These are phyloP conservation scores for Drosophila trapezifrons DNA, from an alignment of 1,140 invertebrate species.

Conservation along the genomic window DNA sequence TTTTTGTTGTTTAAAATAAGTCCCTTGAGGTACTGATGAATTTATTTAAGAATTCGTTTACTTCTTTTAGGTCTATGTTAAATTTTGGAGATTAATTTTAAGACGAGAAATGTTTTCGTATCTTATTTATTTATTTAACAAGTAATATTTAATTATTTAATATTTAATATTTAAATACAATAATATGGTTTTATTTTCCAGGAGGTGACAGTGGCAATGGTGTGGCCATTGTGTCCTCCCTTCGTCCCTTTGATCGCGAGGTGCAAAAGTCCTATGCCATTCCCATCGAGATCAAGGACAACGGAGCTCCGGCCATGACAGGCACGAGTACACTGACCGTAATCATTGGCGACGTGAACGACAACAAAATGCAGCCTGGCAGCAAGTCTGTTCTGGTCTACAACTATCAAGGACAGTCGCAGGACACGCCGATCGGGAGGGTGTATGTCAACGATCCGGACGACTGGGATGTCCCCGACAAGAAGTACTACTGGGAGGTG, in stretches of 20 bases:
- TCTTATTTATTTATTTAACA: not conserved
- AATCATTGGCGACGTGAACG: conserved; percentile 89
- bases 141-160: too few species aligned
- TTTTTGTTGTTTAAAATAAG: too few species aligned
- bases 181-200: too few species aligned
- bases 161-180: too few species aligned
- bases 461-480: conserved; percentile 90
- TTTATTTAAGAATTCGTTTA: too few species aligned
- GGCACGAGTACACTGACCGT: conserved; percentile 88
- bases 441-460: conserved; percentile 90
- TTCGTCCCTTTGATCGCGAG: conserved; percentile 88
- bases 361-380: conserved; percentile 89
- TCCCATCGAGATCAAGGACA: conserved; percentile 87
- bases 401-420: conserved; percentile 88
- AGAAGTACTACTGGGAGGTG: conserved; percentile 88
- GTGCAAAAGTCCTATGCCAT: conserved; percentile 87
- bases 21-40: not conserved
- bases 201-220: conserved; percentile 87
- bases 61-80: too few species aligned
- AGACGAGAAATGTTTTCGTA: too few species aligned
- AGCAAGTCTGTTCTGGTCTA: conserved; percentile 89
- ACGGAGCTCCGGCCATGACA: conserved; percentile 86
- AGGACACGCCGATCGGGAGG: conserved; percentile 87
- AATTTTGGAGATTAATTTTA: too few species aligned
- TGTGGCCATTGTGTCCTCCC: conserved; percentile 86